Evolutionary conservation across 2,888 invertebrate genomes (phyloP), one percentile per base, ranked within the genome.

Genomic region (Drosophila dives): DNA sequence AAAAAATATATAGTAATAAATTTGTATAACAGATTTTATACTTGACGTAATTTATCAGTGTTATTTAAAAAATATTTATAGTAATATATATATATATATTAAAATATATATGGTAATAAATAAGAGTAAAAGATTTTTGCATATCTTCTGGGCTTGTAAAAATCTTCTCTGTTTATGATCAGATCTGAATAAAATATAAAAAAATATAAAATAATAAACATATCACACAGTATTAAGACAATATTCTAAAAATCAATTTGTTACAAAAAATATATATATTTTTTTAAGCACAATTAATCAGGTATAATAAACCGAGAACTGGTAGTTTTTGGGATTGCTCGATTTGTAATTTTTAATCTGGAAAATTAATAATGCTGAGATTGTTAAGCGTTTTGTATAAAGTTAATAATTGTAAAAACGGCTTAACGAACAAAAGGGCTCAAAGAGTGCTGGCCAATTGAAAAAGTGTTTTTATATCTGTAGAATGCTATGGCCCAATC

Each of bases 321-420:
- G 17, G 3, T 7, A 7, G 15, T 17, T 7, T 3, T 36, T 36
- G 7, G 36, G 5, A 38, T 10, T 17, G 38, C 17, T 15, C 8
- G 8, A 38, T 17, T 38, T 17, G 23, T 23, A 23, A 23, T 23
- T 23, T 23, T 5, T 29, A 17, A 23, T 53, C 20, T 34, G 8
- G 3, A 45, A 10, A 15, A 23, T 6, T 11, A 38, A 33, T 45
- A 20, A 20, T 5, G 23, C 33, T 33, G 17, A 12, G 12, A 38
- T 26, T 3, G n/a, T 29, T n/a, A 11, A 29, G 10, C 1, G 36
- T n/a, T 54, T 11, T 2, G 26, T 20, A 32, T 32, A 42, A 29
- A 23, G 23, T 40, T 23, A 40, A 33, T 23, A 32, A 72, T 55
- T 56, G 59, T n/a, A 60, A 60, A 73, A 65, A 56, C 68, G 53